Base-by-base conservation (phyloP, 2,797 vertebrate species). In the Acanthopagrus latus region DNA sequence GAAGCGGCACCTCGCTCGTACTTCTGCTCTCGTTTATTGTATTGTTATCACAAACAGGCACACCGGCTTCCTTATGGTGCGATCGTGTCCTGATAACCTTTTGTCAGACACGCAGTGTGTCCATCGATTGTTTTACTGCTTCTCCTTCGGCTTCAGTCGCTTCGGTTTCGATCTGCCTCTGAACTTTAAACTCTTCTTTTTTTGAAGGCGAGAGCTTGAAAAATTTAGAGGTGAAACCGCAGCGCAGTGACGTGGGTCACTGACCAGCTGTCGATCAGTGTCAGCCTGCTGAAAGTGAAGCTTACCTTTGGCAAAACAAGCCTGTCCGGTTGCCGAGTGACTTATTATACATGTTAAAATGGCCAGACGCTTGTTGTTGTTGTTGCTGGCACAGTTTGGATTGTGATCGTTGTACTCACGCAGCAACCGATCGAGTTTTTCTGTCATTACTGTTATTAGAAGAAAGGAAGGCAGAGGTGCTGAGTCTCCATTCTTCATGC, bases 281-380 rank as follows among this genome's bases (percentile, higher is more conserved):
- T 80, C 71, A 73, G 48, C 23, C 1, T n/a, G 66, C 48, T 55
- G 27, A 83, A 73, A 88, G 84, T 76, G 71, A 84, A 83, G 58
- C 6, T 63, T 44, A 56, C 21, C 33, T 60, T 77, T 43, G 64
- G 56, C 23, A 65, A 83, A 94, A 93, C 91, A 88, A 84, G 91
- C 86, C 84, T 12, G 56, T 89, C 91, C 62, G 70, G 87, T 92
- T 91, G 62, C 60, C 21, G 47, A 12, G 54, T 12, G 2, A 43
- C n/a, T 70, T 54, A 72, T 66, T 74, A 64, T 20, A 7, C 48
- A 13, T 2, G 25, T 47, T 48, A 44, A 82, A 82, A 66, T 1
- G 0, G 52, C 33, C 18, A 20, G 9, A 47, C 29, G 27, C 27
- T 4, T 27, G 3, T 27, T 27, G 27, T 27, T 27, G 27, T 27